Base-by-base conservation (phyloP, 2,797 vertebrate genomes). In the Mormyrops boulengeri region DNA sequence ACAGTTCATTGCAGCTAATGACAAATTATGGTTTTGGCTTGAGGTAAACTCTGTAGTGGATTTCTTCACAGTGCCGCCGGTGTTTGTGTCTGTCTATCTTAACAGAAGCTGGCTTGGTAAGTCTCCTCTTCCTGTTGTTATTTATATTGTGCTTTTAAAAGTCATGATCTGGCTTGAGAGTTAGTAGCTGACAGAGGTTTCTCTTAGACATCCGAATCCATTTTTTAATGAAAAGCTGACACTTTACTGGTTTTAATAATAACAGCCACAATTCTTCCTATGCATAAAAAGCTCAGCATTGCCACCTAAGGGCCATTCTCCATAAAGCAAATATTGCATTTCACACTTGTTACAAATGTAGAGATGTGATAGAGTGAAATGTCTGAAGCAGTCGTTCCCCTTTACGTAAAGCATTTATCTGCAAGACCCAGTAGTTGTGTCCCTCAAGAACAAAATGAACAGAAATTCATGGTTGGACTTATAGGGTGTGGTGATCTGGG, bases 21-120 rank as follows among this genome's bases (percentile, higher is more conserved):
- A 99, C 94, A 99, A 99, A 94, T 96, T 99, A 92, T 99, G 98
- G 98, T 99, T 99, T 95, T 99, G 98, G 98, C 94, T 99, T 93
- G 98, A 99, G 95, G 98, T 99, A 95, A 98, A 98, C 94, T 99
- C 98, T 4, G 98, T 99, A 89, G 98, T 99, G 92, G 98, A 99
- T 94, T 99, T 99, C 97, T 99, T 99, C 96, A 99, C 98, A 0
- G 98, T 99, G 85, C 98, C 98, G 91, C 98, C 98, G 0, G 98
- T 99, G 91, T 99, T 99, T 93, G 98, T 99, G 92, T 99, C 98
- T 88, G 98, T 99, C 91, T 99, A 99, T 96, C 95, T 99, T 94
- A 98, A 98, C 96, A 97, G 98, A 95, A 99, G 98, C 94, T 99
- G 98, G 98, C 97, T 99, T 41, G 98, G 98, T 99, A 96, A 98